Base-by-base conservation (phyloP, 2,797 vertebrate genomes). In the Hypotaenidia okinawae region DNA sequence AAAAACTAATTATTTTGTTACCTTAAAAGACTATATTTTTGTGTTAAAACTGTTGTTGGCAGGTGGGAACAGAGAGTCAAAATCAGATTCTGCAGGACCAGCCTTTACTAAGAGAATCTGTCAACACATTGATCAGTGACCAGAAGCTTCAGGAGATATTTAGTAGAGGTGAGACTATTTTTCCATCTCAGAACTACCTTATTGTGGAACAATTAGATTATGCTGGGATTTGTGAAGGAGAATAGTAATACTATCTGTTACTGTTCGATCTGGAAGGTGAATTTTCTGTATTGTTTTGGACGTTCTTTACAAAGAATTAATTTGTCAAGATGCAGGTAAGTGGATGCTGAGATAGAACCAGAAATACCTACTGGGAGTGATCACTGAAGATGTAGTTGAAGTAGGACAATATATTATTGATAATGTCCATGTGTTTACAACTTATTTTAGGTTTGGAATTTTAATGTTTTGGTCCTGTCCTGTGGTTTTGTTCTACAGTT, bases 81-180 rank as follows among this genome's bases (percentile, higher is more conserved):
- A 98, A 98, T 98, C 96, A 98, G 97, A 93, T 99, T 97, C 98
- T 99, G 73, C 97, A 99, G 97, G 99, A 99, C 72, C 98, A 99
- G 76, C 98, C 98, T 54, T 95, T 97, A 8, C 96, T 99, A 81
- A 98, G 98, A 92, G 98, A 98, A 89, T 98, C 99, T 91, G 98
- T 99, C 96, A 99, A 98, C 96, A 97, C 98, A 91, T 98, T 99
- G 98, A 98, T 98, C 57, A 98, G 98, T 77, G 99, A 99, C 97
- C 99, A 99, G 96, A 99, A 99, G 95, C 98, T 99, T 83, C 99
- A 99, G 96, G 99, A 99, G 95, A 99, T 99, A 96, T 98, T 99
- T 96, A 99, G 99, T 91, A 99, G 99, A 98, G 99, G 99, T 99
- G 97, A 98, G 98, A 85, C 49, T 41, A 68, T 25, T 89, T 75